These are phyloP conservation scores for Lasioglossum zephyrum DNA, from an alignment of 2,888 invertebrate genomes.

Conservation along the genomic window DNA sequence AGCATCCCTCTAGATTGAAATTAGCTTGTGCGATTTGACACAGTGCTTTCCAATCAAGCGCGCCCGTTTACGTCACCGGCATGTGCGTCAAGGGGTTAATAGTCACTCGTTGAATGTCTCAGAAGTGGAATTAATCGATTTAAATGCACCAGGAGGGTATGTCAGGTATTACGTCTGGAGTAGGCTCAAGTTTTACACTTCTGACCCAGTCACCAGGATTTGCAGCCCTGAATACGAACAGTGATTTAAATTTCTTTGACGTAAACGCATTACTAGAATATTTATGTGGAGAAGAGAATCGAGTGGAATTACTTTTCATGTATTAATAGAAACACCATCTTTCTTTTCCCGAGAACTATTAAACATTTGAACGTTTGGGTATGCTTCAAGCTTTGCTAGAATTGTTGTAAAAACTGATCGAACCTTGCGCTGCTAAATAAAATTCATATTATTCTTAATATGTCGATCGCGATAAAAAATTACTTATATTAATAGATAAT, in stretches of 20 bases:
- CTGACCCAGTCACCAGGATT: constrained; percentile 4
- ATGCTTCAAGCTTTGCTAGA: too few relatives aligned
- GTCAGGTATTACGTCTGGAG: neutral
- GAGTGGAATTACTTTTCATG: too few relatives aligned
- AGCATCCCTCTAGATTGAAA: neutral
- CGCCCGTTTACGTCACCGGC: neutral
- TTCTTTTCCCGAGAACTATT: too few relatives aligned
- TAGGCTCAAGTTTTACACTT: neutral
- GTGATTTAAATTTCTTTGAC: neutral
- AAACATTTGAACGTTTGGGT: too few relatives aligned
- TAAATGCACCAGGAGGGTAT: neutral
- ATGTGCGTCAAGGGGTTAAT: constrained; percentile 11
- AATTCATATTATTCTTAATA: too few relatives aligned
- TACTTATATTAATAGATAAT: too few relatives aligned
- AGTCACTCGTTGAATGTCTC: constrained; percentile 1
- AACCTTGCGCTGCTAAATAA: too few relatives aligned
- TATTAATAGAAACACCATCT: too few relatives aligned
- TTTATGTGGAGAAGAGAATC: neutral
- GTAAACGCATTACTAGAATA: neutral
- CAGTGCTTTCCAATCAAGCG: neutral
- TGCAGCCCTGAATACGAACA: neutral
- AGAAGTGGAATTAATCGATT: constrained; percentile 10
- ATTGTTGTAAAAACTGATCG: too few relatives aligned
- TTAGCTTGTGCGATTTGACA: neutral
- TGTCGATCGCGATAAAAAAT: too few relatives aligned